Evolutionary conservation across 2,113 vertebrate genomes (phyloP).

Genomic region (Gopherus flavomarginatus): DNA sequence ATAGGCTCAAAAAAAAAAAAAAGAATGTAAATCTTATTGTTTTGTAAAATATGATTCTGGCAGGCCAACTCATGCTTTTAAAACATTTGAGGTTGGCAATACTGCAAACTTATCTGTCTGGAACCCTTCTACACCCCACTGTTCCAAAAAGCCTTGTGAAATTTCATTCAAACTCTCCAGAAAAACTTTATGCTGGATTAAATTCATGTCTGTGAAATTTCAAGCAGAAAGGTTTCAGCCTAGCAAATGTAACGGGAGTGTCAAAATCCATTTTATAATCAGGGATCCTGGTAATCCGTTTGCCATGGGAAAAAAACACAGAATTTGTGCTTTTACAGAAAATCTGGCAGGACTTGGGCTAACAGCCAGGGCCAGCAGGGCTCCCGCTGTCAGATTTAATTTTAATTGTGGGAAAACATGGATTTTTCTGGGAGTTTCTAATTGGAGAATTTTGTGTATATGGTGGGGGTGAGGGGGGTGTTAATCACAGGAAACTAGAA

Average conservation of each 20-base stretch:
- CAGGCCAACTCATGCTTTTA: background rate
- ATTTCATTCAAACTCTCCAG: background rate
- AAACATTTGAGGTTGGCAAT: background rate
- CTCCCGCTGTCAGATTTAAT: no score
- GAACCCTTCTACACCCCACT: background rate
- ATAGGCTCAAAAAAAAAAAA: background rate
- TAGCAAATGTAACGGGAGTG: background rate
- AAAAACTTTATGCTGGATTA: background rate
- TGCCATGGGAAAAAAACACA: background rate
- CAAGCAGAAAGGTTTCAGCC: conserved; percentile 22
- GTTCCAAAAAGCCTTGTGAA: background rate
- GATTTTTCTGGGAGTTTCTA: no score
- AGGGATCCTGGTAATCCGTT: background rate
- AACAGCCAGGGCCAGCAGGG: no score
- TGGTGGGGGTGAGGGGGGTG: rapidly evolving
- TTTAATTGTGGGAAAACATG: no score
- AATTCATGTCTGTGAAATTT: background rate
- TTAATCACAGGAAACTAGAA: no score
- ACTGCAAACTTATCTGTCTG: background rate
- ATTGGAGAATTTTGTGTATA: no score
- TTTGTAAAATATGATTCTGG: background rate
- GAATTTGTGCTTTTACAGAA: background rate
- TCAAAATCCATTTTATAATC: background rate
- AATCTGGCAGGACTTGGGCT: background rate
- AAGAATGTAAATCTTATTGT: rapidly evolving